phyloP scores from a whole-genome alignment of 2,888 invertebrate species.

The Sinotaia quadrata region DNA sequence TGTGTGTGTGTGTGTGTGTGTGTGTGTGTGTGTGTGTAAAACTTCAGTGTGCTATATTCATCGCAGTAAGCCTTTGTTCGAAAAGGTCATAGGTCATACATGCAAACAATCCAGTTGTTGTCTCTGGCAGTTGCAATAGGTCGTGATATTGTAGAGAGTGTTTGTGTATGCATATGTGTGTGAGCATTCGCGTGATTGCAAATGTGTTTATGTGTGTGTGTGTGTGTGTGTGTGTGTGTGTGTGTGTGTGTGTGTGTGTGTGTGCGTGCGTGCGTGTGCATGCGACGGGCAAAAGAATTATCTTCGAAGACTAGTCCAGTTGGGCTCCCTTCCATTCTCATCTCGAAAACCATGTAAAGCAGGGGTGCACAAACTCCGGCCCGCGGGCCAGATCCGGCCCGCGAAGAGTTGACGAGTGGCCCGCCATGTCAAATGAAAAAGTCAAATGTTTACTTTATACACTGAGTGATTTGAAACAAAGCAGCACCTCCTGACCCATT shows the following conservation, averaged over 20 bases:
- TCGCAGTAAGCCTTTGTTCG: neutral
- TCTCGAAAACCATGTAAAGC: too few relatives aligned
- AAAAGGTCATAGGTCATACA: neutral
- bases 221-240: slow-evolving; percentile 16
- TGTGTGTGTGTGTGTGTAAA: slow-evolving; percentile 5
- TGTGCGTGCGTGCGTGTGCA: neutral
- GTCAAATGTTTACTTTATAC: too few relatives aligned
- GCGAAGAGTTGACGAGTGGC: too few relatives aligned
- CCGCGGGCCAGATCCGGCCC: too few relatives aligned
- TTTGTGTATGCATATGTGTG: slow-evolving; percentile 2
- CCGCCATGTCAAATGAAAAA: too few relatives aligned
- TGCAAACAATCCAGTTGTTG: neutral
- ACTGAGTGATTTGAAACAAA: too few relatives aligned
- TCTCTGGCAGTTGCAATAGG: neutral
- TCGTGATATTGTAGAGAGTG: too few relatives aligned
- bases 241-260: slow-evolving; percentile 13
- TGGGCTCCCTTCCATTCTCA: too few relatives aligned
- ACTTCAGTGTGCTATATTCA: too few relatives aligned
- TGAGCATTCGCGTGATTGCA: neutral
- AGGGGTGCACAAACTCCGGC: too few relatives aligned
- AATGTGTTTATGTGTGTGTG: neutral
- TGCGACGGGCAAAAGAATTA: neutral
- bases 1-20: slow-evolving; percentile 14
- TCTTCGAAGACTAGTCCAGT: too few relatives aligned
- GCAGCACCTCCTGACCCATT: too few relatives aligned